These are phyloP conservation scores for Coleophora flavipennella DNA, from an alignment of 2,888 invertebrate species.

Conservation along the genomic window DNA sequence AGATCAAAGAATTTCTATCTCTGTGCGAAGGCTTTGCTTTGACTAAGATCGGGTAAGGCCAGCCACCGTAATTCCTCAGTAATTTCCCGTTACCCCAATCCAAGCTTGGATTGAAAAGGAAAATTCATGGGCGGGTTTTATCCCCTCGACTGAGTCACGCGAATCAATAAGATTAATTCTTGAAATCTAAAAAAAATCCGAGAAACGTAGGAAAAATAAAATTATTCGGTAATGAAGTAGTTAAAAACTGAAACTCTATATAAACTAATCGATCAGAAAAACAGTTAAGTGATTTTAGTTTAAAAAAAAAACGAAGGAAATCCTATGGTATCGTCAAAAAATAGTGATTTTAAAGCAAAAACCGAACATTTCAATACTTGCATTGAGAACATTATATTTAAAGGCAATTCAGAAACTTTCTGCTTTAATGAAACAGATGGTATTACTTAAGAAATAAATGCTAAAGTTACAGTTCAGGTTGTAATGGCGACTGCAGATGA, in stretches of 20 bases:
- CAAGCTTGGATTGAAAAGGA: slow-evolving; percentile 20
- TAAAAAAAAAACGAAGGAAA: not conserved
- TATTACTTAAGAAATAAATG: slow-evolving; percentile 21
- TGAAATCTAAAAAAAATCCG: slow-evolving; percentile 1
- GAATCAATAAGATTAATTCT: slow-evolving; percentile 2
- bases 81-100: slow-evolving; percentile 41
- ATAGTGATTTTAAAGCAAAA: slow-evolving; percentile 20
- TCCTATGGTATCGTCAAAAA: no score
- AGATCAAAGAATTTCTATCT: slow-evolving; percentile 53
- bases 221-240: no score
- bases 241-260: no score
- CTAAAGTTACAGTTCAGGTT: slow-evolving; percentile 16
- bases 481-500: slow-evolving; percentile 25
- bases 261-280: slow-evolving; percentile 6
- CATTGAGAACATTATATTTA: slow-evolving; percentile 10
- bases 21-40: slow-evolving; percentile 39
- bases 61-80: slow-evolving; percentile 38
- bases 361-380: slow-evolving; percentile 26
- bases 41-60: slow-evolving; percentile 29
- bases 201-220: no score
- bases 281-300: slow-evolving; percentile 4
- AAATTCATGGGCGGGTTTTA: slow-evolving; percentile 25
- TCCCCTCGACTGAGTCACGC: slow-evolving; percentile 3
- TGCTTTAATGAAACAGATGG: slow-evolving; percentile 14
- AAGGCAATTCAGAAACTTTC: slow-evolving; percentile 8